Evolutionary conservation across 2,888 invertebrate species (phyloP), one percentile per base, ranked within the genome.

Genomic region (Antheraea yamamai): DNA sequence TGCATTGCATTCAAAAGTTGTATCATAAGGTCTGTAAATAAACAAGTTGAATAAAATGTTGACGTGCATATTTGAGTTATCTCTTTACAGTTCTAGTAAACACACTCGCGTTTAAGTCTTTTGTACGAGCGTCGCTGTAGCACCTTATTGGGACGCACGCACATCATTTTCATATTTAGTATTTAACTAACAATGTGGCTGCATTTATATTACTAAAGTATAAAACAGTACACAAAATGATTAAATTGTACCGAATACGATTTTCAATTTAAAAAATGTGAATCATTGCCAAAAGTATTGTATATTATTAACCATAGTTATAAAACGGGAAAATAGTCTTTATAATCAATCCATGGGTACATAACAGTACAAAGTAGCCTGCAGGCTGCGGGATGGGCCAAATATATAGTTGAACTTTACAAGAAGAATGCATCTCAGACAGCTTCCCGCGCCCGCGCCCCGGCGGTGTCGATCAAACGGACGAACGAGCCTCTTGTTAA

Each of bases 391-490:
- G 84, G 87, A 87, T 85, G 85, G 85, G 88, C 92, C 93, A 88
- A 94, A 94, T 94, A 94, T 94, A 94, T 94, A 93, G 93, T 93
- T 92, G 93, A 94, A 92, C 91, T 92, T 92, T 91, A 92, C 88
- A 91, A 93, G 93, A 94, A 94, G 94, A 94, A 94, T 94, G 94
- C 94, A 94, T 88, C 92, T 89, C 90, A 89, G 91, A 89, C 90
- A 89, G 89, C 90, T 90, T 91, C 93, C 92, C 93, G 89, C 92
- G 92, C 92, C 89, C 93, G 91, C 90, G 85, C 91, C 87, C 88
- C 90, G 92, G 94, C 95, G 95, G 95, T 90, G 93, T 92, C 94
- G 92, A 94, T 95, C 95, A 95, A 95, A 95, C 94, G 93, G 88
- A 91, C 92, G 93, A 93, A 93, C 94, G 87, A 94, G 94, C 92